Base-by-base conservation (phyloP, 2,113 vertebrate genomes). In the Protomyctophum bolini region DNA sequence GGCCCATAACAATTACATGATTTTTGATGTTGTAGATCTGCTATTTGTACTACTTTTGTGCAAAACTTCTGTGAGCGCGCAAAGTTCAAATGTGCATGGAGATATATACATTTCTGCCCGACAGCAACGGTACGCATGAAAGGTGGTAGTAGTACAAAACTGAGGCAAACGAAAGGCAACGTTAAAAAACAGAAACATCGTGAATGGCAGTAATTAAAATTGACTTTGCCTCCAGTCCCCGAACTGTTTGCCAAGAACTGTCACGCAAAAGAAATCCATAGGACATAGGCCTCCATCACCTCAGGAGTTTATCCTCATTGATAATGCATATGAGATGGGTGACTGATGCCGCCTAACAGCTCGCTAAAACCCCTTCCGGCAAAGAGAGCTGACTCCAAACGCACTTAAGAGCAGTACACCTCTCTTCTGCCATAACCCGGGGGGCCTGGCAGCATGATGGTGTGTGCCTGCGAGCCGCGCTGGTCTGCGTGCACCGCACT, bases 161-260 rank as follows among this genome's bases (percentile, higher is more conserved):
- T n/a, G 73, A 74, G 66, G 45, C 56, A 11, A 28, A 46, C 9
- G 33, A 41, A 71, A 46, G 73, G 60, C 64, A 82, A 61, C 52
- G 56, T 74, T 87, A 81, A 77, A 70, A 85, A 83, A 86, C 71
- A 50, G 75, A 71, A 80, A 75, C 14, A 51, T 72, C 71, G 61
- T 80, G 66, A 84, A 76, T 70, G 80, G 83, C 77, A 79, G 66
- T 80, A 76, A 83, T 85, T 84, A 80, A 86, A 85, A 83, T 72
- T 70, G 64, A 83, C 79, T 88, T 84, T 85, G 77, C 79, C 77
- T 72, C 58, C 11, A 83, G 76, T 75, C 49, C 49, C 70, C 69
- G 74, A 81, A 74, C 8, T 41, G 57, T 89, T 85, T 80, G 71
- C 56, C 70, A 77, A 86, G 79, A 83, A 76, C 33, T 75, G 72